Base-by-base conservation (phyloP, 2,113 vertebrate species). In the Leucopternis melanops region DNA sequence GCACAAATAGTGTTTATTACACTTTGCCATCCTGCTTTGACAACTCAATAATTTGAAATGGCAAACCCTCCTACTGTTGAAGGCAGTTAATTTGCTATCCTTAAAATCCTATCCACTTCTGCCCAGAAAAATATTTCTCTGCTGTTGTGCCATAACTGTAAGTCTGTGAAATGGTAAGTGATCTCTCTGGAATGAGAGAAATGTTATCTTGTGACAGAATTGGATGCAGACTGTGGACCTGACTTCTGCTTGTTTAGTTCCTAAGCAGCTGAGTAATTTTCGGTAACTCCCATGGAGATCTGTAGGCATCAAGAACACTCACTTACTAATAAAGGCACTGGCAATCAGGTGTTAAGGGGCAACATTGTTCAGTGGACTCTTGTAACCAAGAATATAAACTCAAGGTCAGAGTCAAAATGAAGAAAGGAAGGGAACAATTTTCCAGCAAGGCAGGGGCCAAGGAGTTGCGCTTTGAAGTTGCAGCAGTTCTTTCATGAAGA, bases 121-220 rank as follows among this genome's bases (percentile, higher is more conserved):
- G 57, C 84, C 81, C 42, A 89, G 83, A 92, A 95, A 94, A 94
- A 63, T 52, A 90, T 34, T 92, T 75, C 66, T 74, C 78, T 90
- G 61, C 59, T 94, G 45, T 18, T 70, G 45, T 92, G 57, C 59
- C 4, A 2, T 74, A 94, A 79, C 21, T 63, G 29, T 3, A 81
- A 65, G 32, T 87, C 84, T 67, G 44, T 69, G 85, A 88, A 94
- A 86, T 7, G 29, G 71, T 50, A 94, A 54, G 10, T 5, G 49
- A 81, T 91, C 19, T 87, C 29, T 94, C 52, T 77, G 74, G 81
- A 92, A 95, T 85, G 85, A 88, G 32, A 94, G 73, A 84, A 91
- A 79, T 82, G 65, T 86, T 94, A 58, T 57, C 62, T 89, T 4
- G 5, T 72, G 83, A 69, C 66, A 75, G 77, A 93, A 87, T 2